These are phyloP conservation scores for Hecatera dysodea DNA, from an alignment of 2,888 invertebrate species.

Conservation along the genomic window DNA sequence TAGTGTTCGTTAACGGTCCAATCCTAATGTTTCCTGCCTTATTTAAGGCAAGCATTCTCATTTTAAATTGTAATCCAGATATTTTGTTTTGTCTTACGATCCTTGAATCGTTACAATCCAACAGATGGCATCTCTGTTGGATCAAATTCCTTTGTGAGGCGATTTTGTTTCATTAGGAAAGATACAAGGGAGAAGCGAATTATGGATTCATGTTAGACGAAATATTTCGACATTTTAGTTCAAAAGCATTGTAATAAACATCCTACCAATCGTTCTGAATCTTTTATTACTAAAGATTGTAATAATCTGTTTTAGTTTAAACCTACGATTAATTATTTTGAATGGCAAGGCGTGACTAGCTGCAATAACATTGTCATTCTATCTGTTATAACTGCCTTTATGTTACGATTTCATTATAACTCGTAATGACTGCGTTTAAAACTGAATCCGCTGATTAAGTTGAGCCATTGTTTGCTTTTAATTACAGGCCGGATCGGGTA, in stretches of 20 bases:
- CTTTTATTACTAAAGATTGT: not conserved
- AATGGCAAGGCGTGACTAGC: conserved; percentile 34
- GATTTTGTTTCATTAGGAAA: conserved; percentile 30
- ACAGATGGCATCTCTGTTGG: conserved; percentile 1
- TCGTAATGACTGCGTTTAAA: conserved; percentile 58
- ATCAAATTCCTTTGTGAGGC: conserved; percentile 28
- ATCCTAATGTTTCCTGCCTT: conserved; percentile 67
- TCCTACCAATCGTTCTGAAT: not conserved
- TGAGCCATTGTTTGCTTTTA: conserved; percentile 76
- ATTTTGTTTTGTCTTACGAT: conserved; percentile 28
- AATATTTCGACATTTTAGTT: conserved; percentile 26
- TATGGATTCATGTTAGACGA: not conserved
- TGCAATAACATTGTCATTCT: conserved; percentile 38
- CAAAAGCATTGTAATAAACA: not conserved
- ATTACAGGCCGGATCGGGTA: conserved; percentile 70
- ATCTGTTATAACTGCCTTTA: conserved; percentile 18
- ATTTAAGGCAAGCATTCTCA: conserved; percentile 45
- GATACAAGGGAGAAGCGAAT: not conserved
- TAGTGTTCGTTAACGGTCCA: conserved; percentile 69
- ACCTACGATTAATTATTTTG: conserved; percentile 14
- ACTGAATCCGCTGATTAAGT: conserved; percentile 68
- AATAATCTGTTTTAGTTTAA: conserved; percentile 19
- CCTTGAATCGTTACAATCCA: no score
- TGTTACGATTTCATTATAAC: conserved; percentile 35
- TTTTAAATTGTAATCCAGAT: conserved; percentile 31